These are phyloP conservation scores for Hydrophis major DNA, from an alignment of 2,797 vertebrate genomes.

Conservation along the genomic window DNA sequence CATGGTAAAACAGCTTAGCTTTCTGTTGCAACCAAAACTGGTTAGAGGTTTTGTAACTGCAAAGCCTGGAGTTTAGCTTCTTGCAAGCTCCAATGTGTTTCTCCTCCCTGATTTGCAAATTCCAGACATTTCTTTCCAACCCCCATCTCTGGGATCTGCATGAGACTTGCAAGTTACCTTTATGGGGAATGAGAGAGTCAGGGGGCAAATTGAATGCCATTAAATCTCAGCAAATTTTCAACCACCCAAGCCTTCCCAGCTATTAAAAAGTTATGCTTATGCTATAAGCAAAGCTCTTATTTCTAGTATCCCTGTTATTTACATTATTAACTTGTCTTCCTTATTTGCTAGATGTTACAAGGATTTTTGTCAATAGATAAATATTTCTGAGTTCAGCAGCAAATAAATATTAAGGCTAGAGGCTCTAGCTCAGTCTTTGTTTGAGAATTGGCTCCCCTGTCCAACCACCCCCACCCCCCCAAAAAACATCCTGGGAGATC, in stretches of 20 bases:
- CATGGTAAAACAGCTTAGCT: not conserved
- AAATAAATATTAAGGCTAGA: not conserved
- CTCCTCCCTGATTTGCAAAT: not conserved
- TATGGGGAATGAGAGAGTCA: not conserved
- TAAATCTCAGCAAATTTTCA: not conserved
- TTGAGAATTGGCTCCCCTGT: not conserved
- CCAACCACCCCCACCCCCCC: too few relatives aligned
- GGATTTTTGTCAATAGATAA: not conserved
- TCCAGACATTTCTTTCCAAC: not conserved
- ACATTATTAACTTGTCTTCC: not conserved
- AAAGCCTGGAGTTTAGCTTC: not conserved
- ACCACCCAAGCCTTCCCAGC: not conserved
- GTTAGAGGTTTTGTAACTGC: not conserved
- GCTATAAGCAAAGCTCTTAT: not conserved
- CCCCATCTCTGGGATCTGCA: not conserved
- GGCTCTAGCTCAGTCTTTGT: not conserved
- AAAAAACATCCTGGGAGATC: not conserved
- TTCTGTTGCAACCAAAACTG: not conserved
- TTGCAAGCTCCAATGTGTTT: not conserved
- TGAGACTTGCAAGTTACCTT: not conserved
- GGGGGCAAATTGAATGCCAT: not conserved
- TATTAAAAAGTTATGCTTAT: not conserved
- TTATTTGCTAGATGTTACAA: not conserved
- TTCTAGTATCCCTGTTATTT: not conserved
- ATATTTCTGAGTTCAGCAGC: not conserved